A percentile compares a stretch with the other conserved stretches of the same genome.
These are phyloP conservation scores for Polyommatus iphigenia DNA, from an alignment of 2,888 invertebrate genomes.

Conservation along the genomic window DNA sequence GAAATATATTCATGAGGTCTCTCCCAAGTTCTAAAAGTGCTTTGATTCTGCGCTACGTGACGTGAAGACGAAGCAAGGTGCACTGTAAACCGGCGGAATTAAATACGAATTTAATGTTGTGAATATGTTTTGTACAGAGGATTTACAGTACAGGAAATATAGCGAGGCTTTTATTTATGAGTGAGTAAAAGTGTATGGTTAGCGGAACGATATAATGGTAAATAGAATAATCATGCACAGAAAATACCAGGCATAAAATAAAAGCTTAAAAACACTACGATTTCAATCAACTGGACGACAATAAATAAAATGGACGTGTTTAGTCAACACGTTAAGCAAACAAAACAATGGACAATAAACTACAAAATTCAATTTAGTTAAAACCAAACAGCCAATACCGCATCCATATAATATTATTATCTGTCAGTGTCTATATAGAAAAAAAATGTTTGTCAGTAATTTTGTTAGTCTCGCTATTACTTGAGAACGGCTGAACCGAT, in stretches of 20 bases:
- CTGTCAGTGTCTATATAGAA: too few species aligned
- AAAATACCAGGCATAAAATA: background rate
- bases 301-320: background rate
- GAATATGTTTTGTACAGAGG: background rate
- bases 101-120: constrained; percentile 2
- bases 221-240: too few species aligned
- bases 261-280: background rate
- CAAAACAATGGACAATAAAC: background rate
- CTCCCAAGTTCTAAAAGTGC: background rate
- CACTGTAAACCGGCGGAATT: background rate
- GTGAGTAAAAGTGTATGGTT: too few species aligned
- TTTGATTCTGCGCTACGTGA: constrained; percentile 16
- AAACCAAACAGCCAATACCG: background rate
- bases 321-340: background rate
- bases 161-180: too few species aligned
- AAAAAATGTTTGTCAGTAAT: too few species aligned
- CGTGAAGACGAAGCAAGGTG: background rate
- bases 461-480: too few species aligned
- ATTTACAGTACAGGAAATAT: background rate
- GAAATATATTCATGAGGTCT: constrained; percentile 26
- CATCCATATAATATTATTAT: too few species aligned
- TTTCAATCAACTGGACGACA: background rate
- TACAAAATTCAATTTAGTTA: background rate
- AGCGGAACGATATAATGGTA: too few species aligned
- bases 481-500: too few species aligned